These are phyloP conservation scores for Lipotes vexillifer DNA, from an alignment of 2,113 vertebrate species.

Conservation along the genomic window DNA sequence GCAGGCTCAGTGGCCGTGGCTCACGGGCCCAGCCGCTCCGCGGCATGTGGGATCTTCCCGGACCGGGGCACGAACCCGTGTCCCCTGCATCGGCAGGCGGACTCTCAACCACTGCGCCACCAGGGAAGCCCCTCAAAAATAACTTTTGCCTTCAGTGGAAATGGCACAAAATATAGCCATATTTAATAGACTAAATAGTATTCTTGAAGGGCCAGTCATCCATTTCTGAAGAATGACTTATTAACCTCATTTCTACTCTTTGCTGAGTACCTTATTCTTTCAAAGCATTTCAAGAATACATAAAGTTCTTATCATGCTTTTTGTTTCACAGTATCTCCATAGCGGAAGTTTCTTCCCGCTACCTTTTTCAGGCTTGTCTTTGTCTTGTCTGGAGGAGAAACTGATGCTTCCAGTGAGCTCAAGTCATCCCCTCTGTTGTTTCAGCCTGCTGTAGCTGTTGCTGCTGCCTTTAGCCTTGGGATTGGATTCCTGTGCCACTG, in stretches of 20 bases:
- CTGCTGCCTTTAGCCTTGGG: background rate
- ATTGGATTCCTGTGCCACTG: constrained; percentile 18
- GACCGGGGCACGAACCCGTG: too few species aligned
- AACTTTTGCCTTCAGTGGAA: background rate
- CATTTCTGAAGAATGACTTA: background rate
- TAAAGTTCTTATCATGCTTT: background rate
- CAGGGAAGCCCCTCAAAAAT: too few species aligned
- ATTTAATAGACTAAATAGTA: background rate
- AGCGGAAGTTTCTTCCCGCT: background rate
- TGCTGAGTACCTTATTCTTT: background rate
- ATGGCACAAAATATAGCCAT: background rate
- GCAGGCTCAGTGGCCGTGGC: too few species aligned
- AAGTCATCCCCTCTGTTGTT: background rate
- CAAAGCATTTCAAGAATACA: background rate
- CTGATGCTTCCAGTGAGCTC: background rate
- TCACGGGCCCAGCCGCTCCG: too few species aligned
- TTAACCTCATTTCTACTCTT: background rate
- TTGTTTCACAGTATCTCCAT: background rate
- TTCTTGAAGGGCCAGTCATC: background rate
- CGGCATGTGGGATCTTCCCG: too few species aligned
- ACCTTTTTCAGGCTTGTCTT: background rate
- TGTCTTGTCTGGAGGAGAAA: background rate
- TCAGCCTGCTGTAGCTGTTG: background rate
- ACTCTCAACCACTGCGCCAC: too few species aligned
- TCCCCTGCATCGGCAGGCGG: too few species aligned